Evolutionary conservation across 1,140 invertebrate genomes (phyloP).

Genomic region (Tetramorium alpestre): DNA sequence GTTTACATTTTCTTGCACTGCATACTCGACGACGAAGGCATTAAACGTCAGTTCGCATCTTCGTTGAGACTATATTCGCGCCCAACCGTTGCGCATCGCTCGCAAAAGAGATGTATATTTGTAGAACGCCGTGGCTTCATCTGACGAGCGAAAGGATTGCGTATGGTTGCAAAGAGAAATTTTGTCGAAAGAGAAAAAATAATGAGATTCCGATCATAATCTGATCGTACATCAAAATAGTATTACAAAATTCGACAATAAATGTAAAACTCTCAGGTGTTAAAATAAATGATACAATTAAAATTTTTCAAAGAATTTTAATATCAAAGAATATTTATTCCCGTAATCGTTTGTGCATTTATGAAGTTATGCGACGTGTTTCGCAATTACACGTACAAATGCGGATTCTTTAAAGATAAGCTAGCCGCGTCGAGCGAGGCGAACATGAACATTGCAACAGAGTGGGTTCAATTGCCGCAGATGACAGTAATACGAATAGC

Average conservation of each 20-base stretch:
- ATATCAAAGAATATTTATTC: background rate
- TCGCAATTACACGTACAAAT: conserved; percentile 28
- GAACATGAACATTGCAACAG: conserved; percentile 7
- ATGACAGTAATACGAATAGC: conserved; percentile 51
- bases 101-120: conserved; percentile 42
- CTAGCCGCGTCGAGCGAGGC: background rate
- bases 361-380: background rate
- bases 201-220: background rate
- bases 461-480: conserved; percentile 36
- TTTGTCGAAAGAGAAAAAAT: background rate
- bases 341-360: background rate
- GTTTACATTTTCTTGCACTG: conserved; percentile 28
- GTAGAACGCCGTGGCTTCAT: conserved; percentile 22
- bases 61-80: conserved; percentile 23
- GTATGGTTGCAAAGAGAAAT: background rate
- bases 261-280: background rate
- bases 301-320: background rate
- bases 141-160: background rate
- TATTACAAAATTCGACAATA: background rate
- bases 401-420: conserved; percentile 15
- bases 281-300: background rate
- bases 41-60: conserved; percentile 30
- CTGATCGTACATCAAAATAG: background rate
- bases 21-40: conserved; percentile 18
- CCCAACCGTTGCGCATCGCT: background rate